Conservation (phyloP, 2,888 invertebrate genomes). For the Stictocephala bisonia region DNA sequence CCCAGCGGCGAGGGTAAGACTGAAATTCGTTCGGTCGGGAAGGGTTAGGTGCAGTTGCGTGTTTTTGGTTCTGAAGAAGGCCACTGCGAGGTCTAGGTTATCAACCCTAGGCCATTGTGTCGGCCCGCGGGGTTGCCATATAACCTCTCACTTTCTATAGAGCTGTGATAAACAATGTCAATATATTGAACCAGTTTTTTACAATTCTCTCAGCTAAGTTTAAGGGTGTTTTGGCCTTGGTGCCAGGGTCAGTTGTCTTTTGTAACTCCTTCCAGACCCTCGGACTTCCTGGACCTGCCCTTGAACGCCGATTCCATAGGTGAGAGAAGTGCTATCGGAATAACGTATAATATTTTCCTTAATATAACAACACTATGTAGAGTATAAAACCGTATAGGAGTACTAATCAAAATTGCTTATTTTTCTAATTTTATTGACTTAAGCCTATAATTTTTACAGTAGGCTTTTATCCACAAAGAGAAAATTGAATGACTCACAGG, state of each 20-base stretch:
- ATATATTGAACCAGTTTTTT: conserved; percentile 40
- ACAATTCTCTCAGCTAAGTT: conserved; percentile 10
- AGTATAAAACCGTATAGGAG: no score
- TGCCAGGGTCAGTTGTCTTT: conserved; percentile 12
- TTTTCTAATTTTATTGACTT: no score
- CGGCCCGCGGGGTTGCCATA: neutral
- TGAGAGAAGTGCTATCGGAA: no score
- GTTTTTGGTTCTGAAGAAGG: conserved; percentile 26
- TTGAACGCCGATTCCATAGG: neutral
- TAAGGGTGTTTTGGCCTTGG: conserved; percentile 31
- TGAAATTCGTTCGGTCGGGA: neutral
- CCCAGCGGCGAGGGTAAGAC: no score
- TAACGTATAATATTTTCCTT: no score
- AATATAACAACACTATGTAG: no score
- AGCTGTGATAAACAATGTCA: conserved; percentile 26
- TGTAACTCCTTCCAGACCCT: neutral
- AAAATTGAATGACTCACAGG: no score
- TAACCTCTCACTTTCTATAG: neutral
- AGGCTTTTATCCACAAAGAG: no score
- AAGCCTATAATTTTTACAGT: no score
- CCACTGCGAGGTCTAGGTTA: conserved; percentile 28
- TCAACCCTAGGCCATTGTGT: conserved; percentile 22
- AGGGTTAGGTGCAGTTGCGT: conserved; percentile 8
- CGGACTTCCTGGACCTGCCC: conserved; percentile 10
- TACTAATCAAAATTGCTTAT: no score